phyloP scores from a whole-genome alignment of 23 tunicate species.

The Aplidium turbinatum region DNA sequence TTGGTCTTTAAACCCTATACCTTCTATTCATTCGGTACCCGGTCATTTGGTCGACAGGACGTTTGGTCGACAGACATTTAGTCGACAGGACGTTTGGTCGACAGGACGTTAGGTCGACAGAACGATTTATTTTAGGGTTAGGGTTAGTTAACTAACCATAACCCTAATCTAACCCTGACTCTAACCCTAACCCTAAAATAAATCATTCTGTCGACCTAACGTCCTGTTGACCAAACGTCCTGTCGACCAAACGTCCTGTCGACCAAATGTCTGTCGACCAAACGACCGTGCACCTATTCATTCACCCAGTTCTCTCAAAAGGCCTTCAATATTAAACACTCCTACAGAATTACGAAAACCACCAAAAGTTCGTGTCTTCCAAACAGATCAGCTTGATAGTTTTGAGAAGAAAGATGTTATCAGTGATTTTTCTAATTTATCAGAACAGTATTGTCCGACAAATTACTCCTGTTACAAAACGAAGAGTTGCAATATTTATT shows the following conservation, averaged over 20 bases:
- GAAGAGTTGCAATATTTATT: neutral
- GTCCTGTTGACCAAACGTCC: too few relatives aligned
- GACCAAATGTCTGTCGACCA: too few relatives aligned
- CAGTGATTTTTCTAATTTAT: neutral
- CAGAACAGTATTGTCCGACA: neutral
- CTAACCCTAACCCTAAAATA: too few relatives aligned
- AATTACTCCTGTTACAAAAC: neutral
- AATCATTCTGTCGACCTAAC: too few relatives aligned
- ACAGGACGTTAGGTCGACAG: too few relatives aligned
- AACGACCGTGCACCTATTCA: constrained; percentile 1
- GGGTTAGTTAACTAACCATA: too few relatives aligned
- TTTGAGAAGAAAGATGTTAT: constrained; percentile 5
- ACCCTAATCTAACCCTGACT: too few relatives aligned
- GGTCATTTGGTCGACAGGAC: too few relatives aligned
- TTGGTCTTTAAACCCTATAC: constrained; percentile 7
- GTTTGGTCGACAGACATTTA: too few relatives aligned
- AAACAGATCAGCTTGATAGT: constrained; percentile 2
- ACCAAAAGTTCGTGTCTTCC: constrained; percentile 10
- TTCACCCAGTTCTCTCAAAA: neutral
- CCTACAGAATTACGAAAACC: constrained; percentile 4
- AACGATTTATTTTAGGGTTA: too few relatives aligned
- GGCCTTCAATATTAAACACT: constrained; percentile 14
- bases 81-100: too few relatives aligned
- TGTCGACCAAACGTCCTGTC: too few relatives aligned
- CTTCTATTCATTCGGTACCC: neutral